Base-by-base conservation (phyloP, 1,140 invertebrate genomes). In the Diabrotica undecimpunctata region DNA sequence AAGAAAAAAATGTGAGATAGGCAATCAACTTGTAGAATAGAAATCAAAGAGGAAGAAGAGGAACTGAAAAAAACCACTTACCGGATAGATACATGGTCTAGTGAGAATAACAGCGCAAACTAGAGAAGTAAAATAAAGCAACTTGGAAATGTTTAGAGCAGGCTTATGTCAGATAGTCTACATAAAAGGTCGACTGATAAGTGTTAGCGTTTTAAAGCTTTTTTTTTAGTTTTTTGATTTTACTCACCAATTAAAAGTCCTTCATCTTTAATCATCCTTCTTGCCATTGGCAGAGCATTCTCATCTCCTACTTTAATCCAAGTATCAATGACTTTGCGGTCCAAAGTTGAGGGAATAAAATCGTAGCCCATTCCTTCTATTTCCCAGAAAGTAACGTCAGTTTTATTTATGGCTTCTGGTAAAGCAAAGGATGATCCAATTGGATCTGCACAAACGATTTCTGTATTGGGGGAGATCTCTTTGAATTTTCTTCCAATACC, bases 261-360 rank as follows among this genome's bases (percentile, higher is more conserved):
- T 82, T 99, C 97, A 70, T 97, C 87, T 64, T 85, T 85, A 54
- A 98, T 98, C 7, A 99, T 80, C 66, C 90, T 81, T 54, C 95
- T 83, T 3, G 95, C 85, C 86, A 93, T 90, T 12, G 83, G 80
- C 36, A 99, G 87, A 0, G 95, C 88, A 39, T 90, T 86, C 51
- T 83, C 81, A 75, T 99, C 97, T 13, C 84, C 83, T 0, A 87
- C 86, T 79, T 98, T 98, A 5, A 90, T 80, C 96, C 96, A 98
- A 72, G 83, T 82, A 77, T 98, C 95, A 8, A 97, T 85, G 9
- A 94, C 84, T 0, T 74, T 80, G 6, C 85, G 82, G 80, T 93
- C 90, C 59, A 97, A 81, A 0, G 97, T 92, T 2, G 92, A 93
- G 7, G 97, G 97, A 56, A 97, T 82, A 77, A 99, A 99, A 79